Evolutionary conservation across 2,888 invertebrate genomes (phyloP).

Genomic region (Tenthredo amoena): DNA sequence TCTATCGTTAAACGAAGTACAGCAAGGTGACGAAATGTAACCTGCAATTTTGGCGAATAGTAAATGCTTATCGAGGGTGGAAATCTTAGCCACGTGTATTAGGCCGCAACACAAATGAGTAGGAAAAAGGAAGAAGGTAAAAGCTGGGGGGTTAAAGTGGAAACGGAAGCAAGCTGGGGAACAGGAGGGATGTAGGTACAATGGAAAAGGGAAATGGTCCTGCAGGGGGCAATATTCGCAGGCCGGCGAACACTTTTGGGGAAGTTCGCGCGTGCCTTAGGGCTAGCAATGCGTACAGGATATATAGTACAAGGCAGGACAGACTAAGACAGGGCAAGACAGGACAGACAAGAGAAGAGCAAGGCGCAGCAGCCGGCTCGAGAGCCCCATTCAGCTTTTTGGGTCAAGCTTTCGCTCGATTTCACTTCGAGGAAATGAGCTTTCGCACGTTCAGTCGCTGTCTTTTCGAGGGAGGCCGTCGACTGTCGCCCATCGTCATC

Average conservation of each 20-base stretch:
- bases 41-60: background rate
- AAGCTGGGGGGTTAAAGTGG: slow-evolving; percentile 19
- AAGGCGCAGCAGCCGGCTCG: slow-evolving; percentile 46
- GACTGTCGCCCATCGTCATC: background rate
- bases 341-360: slow-evolving; percentile 20
- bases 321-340: slow-evolving; percentile 23
- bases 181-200: background rate
- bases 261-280: slow-evolving; percentile 52
- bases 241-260: slow-evolving; percentile 39
- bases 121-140: slow-evolving; percentile 3
- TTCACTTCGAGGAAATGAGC: slow-evolving; percentile 70
- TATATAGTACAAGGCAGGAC: slow-evolving; percentile 51
- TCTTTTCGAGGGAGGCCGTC: slow-evolving; percentile 25
- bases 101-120: slow-evolving; percentile 19
- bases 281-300: slow-evolving; percentile 45
- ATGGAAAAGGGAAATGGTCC: slow-evolving; percentile 50
- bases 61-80: background rate
- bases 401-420: slow-evolving; percentile 66
- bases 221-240: slow-evolving; percentile 60
- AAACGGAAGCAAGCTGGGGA: slow-evolving; percentile 24
- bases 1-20: background rate
- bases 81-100: slow-evolving; percentile 10
- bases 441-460: slow-evolving; percentile 60
- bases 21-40: background rate
- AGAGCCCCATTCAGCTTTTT: slow-evolving; percentile 69